These are phyloP conservation scores for Schizopygopsis malacanthus DNA, from an alignment of 2,797 vertebrate genomes.

Conservation along the genomic window DNA sequence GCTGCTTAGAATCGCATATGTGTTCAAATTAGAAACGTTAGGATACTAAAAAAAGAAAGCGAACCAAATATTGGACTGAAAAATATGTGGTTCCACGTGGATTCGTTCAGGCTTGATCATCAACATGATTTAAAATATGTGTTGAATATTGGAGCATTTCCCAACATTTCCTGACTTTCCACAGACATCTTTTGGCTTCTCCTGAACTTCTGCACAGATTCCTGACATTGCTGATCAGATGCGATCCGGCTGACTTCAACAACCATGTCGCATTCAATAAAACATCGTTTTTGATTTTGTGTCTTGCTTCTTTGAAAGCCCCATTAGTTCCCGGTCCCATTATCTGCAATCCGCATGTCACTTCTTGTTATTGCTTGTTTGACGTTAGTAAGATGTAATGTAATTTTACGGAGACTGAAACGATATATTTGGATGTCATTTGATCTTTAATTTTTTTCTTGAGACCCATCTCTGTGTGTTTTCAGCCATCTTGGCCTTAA, in stretches of 20 bases:
- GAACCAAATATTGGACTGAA: background rate
- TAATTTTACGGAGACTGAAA: slow-evolving; percentile 40
- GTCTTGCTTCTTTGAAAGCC: slow-evolving; percentile 18
- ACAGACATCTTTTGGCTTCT: slow-evolving; percentile 25
- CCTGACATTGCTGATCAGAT: slow-evolving; percentile 28
- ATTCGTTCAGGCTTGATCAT: slow-evolving; percentile 33
- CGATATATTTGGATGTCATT: slow-evolving; percentile 47
- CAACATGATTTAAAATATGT: slow-evolving; percentile 47
- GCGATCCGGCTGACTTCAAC: background rate
- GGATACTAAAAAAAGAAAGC: background rate
- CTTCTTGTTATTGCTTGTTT: slow-evolving; percentile 51
- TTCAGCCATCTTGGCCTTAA: slow-evolving; percentile 42
- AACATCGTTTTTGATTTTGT: slow-evolving; percentile 15
- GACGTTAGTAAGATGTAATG: slow-evolving; percentile 53
- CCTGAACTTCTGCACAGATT: background rate
- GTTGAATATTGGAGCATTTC: slow-evolving; percentile 43
- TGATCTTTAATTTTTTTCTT: slow-evolving; percentile 19
- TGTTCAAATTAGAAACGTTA: slow-evolving; percentile 8
- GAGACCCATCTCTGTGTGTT: slow-evolving; percentile 25
- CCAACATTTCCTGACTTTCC: slow-evolving; percentile 42
- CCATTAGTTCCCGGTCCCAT: slow-evolving; percentile 30
- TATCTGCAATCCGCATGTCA: slow-evolving; percentile 50
- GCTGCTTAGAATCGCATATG: slow-evolving; percentile 19
- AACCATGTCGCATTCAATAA: slow-evolving; percentile 20
- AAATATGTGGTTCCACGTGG: slow-evolving; percentile 18